Evolutionary conservation across 2,888 invertebrate species (phyloP), one percentile per base, ranked within the genome.

Genomic region (Papilio elwesi): DNA sequence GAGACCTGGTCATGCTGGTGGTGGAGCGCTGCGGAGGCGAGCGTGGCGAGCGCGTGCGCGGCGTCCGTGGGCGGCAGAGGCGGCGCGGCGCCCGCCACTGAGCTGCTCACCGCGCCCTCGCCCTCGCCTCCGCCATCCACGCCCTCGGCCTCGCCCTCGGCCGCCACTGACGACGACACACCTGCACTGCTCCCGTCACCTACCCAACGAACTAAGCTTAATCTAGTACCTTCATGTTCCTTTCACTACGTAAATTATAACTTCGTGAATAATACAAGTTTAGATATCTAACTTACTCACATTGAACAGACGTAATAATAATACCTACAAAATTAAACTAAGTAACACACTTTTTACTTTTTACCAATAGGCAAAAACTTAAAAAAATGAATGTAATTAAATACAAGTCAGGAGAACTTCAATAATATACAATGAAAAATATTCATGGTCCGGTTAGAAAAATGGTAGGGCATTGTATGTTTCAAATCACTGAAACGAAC

Each of bases 21-120:
- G 78, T 93, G 90, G 51, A 96, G 92, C 49, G 97, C 97, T 62
- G 97, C 97, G 76, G 96, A 95, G 68, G 97, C 97, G 53, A 97
- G 92, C 4, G 97, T 97, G 59, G 96, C 95, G 69, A 97, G 92
- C 43, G 96, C 96, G 82, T 96, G 96, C 78, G 95, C 95, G 59
- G 95, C 95, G 84, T 94, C 94, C 1, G 94, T 83, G 71, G 94
- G 91, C 72, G 93, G 92, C 74, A 94, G 89, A 62, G 92, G 85
- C 75, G 91, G 87, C 49, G 87, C 87, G 68, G 86, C 86, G 75
- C 84, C 82, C 70, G 79, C 74, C 67, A 76, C 81, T 70, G 83
- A 86, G 78, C 78, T 87, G 55, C 87, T 82, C 78, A 77, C 82
- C 55, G 78, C 80, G 66, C 75, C 78, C 75, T 75, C 78, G 74